Evolutionary conservation across 2,888 invertebrate species (phyloP).

Genomic region (Athripsodes cinereus): DNA sequence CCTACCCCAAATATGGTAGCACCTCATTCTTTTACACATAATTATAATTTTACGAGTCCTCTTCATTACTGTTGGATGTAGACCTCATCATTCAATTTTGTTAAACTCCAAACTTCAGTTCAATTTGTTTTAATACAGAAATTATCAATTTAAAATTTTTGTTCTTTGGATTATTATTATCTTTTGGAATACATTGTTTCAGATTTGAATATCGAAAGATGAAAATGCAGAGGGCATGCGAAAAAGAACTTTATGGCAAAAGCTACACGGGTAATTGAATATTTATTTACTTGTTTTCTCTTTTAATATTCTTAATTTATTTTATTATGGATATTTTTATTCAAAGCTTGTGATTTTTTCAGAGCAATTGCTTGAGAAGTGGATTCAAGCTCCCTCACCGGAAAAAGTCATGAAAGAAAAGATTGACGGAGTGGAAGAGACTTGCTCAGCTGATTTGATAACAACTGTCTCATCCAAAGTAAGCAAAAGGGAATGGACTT

Average conservation of each 20-base stretch:
- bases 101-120: too few species aligned
- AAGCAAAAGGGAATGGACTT: conserved; percentile 55
- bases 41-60: too few species aligned
- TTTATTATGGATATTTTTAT: neutral
- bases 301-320: neutral
- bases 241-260: conserved; percentile 61
- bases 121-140: too few species aligned
- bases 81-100: too few species aligned
- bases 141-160: too few species aligned
- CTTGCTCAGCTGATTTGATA: conserved; percentile 52
- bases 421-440: conserved; percentile 53
- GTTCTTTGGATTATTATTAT: too few species aligned
- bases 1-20: too few species aligned
- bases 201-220: conserved; percentile 58
- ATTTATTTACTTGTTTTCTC: conserved; percentile 1
- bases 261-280: conserved; percentile 35
- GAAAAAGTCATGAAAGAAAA: conserved; percentile 57
- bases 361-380: conserved; percentile 60
- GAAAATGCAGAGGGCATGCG: conserved; percentile 57
- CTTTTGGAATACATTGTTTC: conserved; percentile 5
- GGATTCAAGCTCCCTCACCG: conserved; percentile 56
- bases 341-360: too few species aligned
- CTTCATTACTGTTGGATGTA: too few species aligned
- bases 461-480: conserved; percentile 58
- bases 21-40: too few species aligned